Percentiles rank a stretch among this genome's conserved stretches.
phyloP scores from a whole-genome alignment of 1,140 invertebrate species.

The Cotesia chilonis region DNA sequence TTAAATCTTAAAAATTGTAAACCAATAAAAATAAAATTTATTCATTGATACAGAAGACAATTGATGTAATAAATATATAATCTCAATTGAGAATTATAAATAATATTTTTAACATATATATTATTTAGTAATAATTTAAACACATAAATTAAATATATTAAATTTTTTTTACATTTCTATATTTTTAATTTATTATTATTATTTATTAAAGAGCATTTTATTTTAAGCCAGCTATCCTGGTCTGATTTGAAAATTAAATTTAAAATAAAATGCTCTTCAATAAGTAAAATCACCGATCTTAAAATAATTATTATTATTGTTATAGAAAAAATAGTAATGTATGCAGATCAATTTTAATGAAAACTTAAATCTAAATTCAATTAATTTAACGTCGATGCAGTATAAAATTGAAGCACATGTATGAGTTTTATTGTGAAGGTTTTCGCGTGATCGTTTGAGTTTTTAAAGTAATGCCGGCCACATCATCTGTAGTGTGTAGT shows the following conservation, averaged over 20 bases:
- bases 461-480: conserved; percentile 50
- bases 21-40: conserved; percentile 14
- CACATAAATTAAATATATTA: no score
- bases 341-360: no score
- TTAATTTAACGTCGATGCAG: conserved; percentile 24
- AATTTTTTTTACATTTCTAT: no score
- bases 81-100: conserved; percentile 3
- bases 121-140: not conserved
- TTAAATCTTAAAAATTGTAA: conserved; percentile 3
- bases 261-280: no score
- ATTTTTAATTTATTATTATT: no score
- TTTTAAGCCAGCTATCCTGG: no score
- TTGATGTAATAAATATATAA: conserved; percentile 3
- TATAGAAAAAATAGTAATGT: no score
- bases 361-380: no score
- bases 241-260: no score
- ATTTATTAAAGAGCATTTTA: no score
- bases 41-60: conserved; percentile 14
- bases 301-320: no score
- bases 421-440: conserved; percentile 39
- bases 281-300: no score
- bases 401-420: conserved; percentile 36
- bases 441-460: conserved; percentile 51
- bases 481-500: conserved; percentile 49
- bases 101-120: not conserved